Conservation (phyloP, 2,888 invertebrate genomes). For the Drosophila ezoana region DNA sequence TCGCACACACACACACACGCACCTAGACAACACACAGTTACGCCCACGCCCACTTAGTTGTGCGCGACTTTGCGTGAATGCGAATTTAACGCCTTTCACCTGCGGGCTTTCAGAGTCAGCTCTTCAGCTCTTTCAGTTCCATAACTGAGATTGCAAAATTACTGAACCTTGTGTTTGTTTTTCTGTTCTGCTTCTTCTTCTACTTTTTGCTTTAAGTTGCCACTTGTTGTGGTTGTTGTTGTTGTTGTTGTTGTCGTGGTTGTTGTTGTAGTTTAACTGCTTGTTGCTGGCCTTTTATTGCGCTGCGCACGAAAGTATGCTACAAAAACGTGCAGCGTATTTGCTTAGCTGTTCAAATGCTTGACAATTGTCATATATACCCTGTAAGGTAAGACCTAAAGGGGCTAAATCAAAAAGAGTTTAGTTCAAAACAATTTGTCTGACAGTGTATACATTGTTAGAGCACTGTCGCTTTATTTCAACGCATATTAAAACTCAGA, state of each 20-base stretch:
- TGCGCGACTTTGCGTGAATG: slow-evolving; percentile 49
- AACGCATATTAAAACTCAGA: too few species aligned
- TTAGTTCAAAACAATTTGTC: neutral
- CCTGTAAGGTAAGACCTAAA: neutral
- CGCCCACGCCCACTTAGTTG: slow-evolving; percentile 16
- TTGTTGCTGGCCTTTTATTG: slow-evolving; percentile 29
- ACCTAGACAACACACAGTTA: neutral
- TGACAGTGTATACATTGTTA: neutral
- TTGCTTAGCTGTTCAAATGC: slow-evolving; percentile 14
- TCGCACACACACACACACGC: neutral
- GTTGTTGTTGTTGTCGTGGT: slow-evolving; percentile 34
- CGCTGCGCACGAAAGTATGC: slow-evolving; percentile 47
- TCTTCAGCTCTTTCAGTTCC: slow-evolving; percentile 23
- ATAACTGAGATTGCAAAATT: slow-evolving; percentile 42
- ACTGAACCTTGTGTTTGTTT: slow-evolving; percentile 15
- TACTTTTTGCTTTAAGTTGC: slow-evolving; percentile 12
- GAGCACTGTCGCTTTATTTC: too few species aligned
- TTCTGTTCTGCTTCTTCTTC: slow-evolving; percentile 1
- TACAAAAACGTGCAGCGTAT: slow-evolving; percentile 31
- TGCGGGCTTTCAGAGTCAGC: slow-evolving; percentile 48
- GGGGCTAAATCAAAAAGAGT: neutral
- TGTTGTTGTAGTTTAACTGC: slow-evolving; percentile 23
- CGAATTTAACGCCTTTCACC: slow-evolving; percentile 60
- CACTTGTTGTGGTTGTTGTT: slow-evolving; percentile 37
- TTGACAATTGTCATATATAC: slow-evolving; percentile 7